phyloP scores from a whole-genome alignment of 30 jellyfish, hydroid and myxozoan genomes.

The Hydra vulgaris region DNA sequence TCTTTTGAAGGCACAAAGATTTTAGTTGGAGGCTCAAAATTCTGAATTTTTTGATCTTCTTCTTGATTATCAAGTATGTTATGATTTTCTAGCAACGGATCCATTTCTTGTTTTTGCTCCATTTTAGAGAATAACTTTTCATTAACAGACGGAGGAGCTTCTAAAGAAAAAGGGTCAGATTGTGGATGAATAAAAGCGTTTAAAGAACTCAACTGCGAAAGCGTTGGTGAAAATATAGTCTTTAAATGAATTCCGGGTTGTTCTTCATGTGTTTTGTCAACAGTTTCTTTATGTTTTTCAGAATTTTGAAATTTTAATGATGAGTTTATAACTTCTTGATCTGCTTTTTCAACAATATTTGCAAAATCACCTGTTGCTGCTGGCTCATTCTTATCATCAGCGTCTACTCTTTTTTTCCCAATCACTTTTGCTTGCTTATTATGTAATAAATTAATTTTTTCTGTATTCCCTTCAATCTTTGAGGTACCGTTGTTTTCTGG shows the following conservation, averaged over 20 bases:
- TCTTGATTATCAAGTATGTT: not conserved
- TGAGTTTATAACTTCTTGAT: not conserved
- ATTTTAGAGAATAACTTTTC: not conserved
- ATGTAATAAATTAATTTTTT: too few relatives aligned
- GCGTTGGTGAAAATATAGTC: constrained; percentile 17
- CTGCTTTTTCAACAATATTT: constrained; percentile 18
- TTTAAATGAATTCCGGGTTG: not conserved
- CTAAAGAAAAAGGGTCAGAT: not conserved
- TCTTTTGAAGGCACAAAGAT: constrained; percentile 45
- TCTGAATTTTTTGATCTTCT: not conserved
- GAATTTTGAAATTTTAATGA: not conserved
- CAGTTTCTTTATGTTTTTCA: not conserved
- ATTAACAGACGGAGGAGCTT: not conserved
- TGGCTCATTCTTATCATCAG: not conserved
- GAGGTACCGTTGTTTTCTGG: not conserved
- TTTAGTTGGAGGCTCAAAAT: constrained; percentile 4
- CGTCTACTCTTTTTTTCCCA: not conserved
- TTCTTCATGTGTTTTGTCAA: not conserved
- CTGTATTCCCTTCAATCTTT: not conserved
- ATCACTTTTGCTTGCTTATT: not conserved
- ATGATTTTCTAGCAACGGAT: not conserved
- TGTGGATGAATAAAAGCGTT: not conserved
- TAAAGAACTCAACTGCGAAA: not conserved
- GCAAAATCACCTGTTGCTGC: constrained; percentile 28
- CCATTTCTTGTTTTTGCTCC: not conserved